Evolutionary conservation across 2,113 vertebrate species (phyloP).

Genomic region (Semnopithecus entellus): DNA sequence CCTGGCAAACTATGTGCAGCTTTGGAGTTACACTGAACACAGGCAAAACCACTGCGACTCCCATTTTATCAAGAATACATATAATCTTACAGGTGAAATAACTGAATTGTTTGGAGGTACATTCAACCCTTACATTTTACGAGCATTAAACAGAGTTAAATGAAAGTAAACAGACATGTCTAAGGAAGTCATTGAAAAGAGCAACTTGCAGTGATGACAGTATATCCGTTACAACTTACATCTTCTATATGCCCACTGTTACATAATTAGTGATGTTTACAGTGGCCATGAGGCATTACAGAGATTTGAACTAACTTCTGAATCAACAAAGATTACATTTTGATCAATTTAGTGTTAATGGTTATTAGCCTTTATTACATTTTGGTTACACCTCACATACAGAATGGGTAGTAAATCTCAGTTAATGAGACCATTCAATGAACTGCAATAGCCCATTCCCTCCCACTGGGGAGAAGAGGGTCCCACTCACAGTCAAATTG

Average conservation of each 20-base stretch:
- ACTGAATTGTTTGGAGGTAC: not conserved
- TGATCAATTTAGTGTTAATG: constrained; percentile 44
- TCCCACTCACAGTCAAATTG: not conserved
- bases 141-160: not conserved
- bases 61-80: not conserved
- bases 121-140: not conserved
- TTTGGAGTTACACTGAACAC: not conserved
- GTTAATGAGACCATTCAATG: constrained; percentile 40
- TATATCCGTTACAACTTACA: not conserved
- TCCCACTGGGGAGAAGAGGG: not conserved
- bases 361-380: not conserved
- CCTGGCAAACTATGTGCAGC: not conserved
- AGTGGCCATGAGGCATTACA: not conserved
- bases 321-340: constrained; percentile 49
- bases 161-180: not conserved
- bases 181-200: not conserved
- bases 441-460: not conserved
- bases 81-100: not conserved
- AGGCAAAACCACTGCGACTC: not conserved
- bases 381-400: not conserved
- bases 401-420: constrained; percentile 26
- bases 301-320: constrained; percentile 11
- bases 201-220: not conserved
- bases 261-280: not conserved
- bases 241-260: not conserved